Base-by-base conservation (phyloP, 2,113 vertebrate species). In the Rhinolophus sinicus region DNA sequence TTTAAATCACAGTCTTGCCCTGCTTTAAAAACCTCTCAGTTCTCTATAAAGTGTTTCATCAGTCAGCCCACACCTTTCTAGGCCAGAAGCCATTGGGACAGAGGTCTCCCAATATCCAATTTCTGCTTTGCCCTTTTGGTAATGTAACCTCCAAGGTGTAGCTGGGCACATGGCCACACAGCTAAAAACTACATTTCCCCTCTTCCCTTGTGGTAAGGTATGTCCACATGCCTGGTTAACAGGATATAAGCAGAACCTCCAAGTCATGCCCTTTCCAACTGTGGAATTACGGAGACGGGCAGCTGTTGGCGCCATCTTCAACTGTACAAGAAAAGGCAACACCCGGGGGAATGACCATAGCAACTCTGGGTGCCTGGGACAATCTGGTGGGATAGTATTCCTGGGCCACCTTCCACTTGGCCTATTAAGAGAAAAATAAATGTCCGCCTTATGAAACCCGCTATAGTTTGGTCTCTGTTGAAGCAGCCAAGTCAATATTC, bases 321-420 rank as follows among this genome's bases (percentile, higher is more conserved):
- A 26, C 11, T 1, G 1, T 0, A 8, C 8, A 10, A 16, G 38
- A 14, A 22, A 14, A 64, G 40, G 28, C 8, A n/a, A 33, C 3
- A 21, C 6, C 22, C 15, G 28, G 19, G 54, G 2, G 15, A 7
- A 7, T 14, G 8, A n/a, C 3, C 72, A 26, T 26, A 40, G 67
- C 18, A 16, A 38, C 33, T 60, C 44, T 14, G 50, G n/a, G 28
- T 28, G 47, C 77, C 81, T 3, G 24, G 52, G 47, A 44, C 85
- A 44, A 11, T 3, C 35, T 62, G 40, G n/a, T 2, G 12, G 33
- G 54, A 56, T 9, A 22, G 35, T 13, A 28, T 28, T 11, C 65
- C 58, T 1, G 11, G 54, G 40, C 18, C 52, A 22, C 16, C n/a
- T 62, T 28, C 64, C 22, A 50, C 44, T 14, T 47, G 47, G 24